These are phyloP conservation scores for Mesembrinibis cayennensis DNA, from an alignment of 2,113 vertebrate species.

Conservation along the genomic window DNA sequence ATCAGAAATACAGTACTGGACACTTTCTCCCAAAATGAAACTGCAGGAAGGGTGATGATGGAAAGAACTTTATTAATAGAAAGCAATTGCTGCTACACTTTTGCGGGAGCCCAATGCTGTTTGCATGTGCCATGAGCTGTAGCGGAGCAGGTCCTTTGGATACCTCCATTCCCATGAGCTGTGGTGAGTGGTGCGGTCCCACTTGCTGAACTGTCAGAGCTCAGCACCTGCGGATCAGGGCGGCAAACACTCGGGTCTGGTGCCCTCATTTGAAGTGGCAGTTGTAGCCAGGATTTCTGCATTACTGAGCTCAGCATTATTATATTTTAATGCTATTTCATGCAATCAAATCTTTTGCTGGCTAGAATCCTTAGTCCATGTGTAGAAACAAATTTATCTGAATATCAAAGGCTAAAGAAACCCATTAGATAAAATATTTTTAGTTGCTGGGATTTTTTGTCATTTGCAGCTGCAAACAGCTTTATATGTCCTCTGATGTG, in stretches of 20 bases:
- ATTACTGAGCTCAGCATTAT: neutral
- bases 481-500: neutral
- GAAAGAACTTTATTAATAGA: neutral
- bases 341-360: neutral
- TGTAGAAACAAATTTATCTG: neutral
- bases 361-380: neutral
- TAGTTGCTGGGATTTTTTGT: neutral
- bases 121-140: neutral
- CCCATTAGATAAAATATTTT: neutral
- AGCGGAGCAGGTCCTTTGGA: neutral
- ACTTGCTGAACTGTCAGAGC: neutral
- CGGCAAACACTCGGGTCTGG: neutral
- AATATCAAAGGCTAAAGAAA: neutral
- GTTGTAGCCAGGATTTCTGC: neutral
- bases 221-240: neutral
- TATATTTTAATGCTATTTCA: neutral
- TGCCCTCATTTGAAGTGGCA: neutral
- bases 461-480: neutral
- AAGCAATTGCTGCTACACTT: neutral
- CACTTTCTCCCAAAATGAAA: neutral
- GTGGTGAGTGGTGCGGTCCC: too few relatives aligned
- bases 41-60: neutral
- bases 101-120: accelerated
- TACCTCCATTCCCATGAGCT: neutral
- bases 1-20: neutral